Evolutionary conservation across 2,888 invertebrate species (phyloP).

Genomic region (Pardosa pseudoannulata): DNA sequence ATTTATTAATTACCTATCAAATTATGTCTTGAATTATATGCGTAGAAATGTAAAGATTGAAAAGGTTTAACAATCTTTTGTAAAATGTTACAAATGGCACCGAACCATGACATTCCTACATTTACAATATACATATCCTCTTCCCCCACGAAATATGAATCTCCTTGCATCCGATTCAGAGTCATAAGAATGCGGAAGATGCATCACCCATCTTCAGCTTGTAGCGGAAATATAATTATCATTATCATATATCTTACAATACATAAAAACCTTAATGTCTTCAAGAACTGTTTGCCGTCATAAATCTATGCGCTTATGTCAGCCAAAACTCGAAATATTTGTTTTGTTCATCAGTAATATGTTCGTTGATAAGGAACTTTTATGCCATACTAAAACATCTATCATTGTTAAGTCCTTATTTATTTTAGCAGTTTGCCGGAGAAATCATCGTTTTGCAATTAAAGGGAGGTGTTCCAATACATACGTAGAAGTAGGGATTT

Average conservation of each 20-base stretch:
- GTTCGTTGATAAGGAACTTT: neutral
- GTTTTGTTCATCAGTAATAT: neutral
- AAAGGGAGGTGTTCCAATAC: neutral
- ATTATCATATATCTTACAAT: neutral
- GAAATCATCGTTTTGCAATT: neutral
- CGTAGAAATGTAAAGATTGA: too few species aligned
- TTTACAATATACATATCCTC: too few species aligned
- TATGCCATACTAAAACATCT: neutral
- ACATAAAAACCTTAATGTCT: slow-evolving; percentile 1
- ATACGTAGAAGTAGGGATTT: too few species aligned
- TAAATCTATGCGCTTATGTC: neutral
- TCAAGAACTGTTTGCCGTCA: neutral
- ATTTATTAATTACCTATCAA: too few species aligned
- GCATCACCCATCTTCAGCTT: neutral
- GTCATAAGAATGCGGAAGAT: too few species aligned
- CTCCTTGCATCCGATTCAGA: too few species aligned
- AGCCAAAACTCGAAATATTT: slow-evolving; percentile 1
- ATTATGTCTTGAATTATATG: too few species aligned
- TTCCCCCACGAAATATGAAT: too few species aligned
- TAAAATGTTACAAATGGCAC: too few species aligned
- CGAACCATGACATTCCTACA: too few species aligned
- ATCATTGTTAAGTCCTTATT: neutral
- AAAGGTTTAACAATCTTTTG: too few species aligned
- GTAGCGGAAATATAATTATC: slow-evolving; percentile 3
- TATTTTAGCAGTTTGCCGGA: neutral